Evolutionary conservation across 2,113 vertebrate species (phyloP).

Genomic region (Hystrix cristata): DNA sequence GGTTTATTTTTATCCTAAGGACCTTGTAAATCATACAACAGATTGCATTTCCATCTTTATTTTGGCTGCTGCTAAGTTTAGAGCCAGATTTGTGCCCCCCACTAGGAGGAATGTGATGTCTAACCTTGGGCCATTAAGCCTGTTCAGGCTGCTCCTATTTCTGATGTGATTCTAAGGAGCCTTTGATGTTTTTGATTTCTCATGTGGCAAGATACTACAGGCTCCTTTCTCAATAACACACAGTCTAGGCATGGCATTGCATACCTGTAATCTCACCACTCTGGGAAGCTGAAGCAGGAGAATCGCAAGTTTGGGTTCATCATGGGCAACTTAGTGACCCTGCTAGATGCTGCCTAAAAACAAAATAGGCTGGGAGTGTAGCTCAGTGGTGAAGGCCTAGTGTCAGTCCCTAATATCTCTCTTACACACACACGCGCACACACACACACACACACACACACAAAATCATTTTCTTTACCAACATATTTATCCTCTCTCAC

Average conservation of each 20-base stretch:
- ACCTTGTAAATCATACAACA: constrained; percentile 68
- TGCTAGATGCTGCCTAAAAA: not conserved
- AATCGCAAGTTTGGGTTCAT: not conserved
- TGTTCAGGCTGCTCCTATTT: not conserved
- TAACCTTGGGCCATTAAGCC: not conserved
- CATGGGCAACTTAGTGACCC: not conserved
- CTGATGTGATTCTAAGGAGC: not conserved
- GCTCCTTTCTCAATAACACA: not conserved
- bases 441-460: not conserved
- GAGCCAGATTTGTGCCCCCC: not conserved
- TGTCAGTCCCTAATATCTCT: not conserved
- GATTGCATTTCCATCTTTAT: constrained; percentile 44
- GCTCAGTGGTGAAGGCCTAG: not conserved
- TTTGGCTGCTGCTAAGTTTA: constrained; percentile 44
- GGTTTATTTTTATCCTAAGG: constrained; percentile 74
- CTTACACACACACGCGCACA: no score
- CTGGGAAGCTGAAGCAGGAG: not conserved
- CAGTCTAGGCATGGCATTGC: not conserved
- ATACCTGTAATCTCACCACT: not conserved
- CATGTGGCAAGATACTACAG: not conserved
- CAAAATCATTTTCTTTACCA: not conserved
- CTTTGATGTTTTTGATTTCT: not conserved
- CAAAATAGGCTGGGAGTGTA: not conserved
- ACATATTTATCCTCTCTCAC: not conserved
- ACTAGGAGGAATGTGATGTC: not conserved